Evolutionary conservation across 1,140 invertebrate species (phyloP).

Genomic region (Pseudomyrmex gracilis): DNA sequence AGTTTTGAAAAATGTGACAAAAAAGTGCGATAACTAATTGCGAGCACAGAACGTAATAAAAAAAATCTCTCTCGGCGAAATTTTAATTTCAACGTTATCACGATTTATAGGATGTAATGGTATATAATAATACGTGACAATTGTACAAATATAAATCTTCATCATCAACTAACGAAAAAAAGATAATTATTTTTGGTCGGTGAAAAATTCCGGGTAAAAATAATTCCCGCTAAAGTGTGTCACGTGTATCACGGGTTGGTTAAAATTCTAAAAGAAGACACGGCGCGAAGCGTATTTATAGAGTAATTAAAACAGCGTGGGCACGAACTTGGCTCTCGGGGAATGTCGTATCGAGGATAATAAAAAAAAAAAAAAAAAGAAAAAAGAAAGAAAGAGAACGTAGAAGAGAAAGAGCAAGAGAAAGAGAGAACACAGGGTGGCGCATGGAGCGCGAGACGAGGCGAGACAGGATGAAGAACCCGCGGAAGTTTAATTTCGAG

Average conservation of each 20-base stretch:
- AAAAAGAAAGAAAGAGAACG: background rate
- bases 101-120: background rate
- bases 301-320: constrained; percentile 70
- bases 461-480: constrained; percentile 52
- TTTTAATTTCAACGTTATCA: constrained; percentile 1
- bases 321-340: constrained; percentile 49
- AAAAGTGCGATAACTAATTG: background rate
- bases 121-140: background rate
- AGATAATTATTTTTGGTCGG: background rate
- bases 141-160: background rate
- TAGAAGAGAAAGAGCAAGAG: background rate
- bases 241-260: constrained; percentile 5
- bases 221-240: constrained; percentile 1
- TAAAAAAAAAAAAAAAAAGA: background rate
- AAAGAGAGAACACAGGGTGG: background rate
- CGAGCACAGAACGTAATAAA: background rate
- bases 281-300: constrained; percentile 37
- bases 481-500: constrained; percentile 81
- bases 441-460: constrained; percentile 55
- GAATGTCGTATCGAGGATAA: constrained; percentile 46
- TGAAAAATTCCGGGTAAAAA: constrained; percentile 12
- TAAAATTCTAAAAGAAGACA: constrained; percentile 44
- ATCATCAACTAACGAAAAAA: background rate
- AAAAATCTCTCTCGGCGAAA: background rate
- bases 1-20: background rate